phyloP scores from a whole-genome alignment of 2,797 vertebrate species.

The Thalassophryne amazonica region DNA sequence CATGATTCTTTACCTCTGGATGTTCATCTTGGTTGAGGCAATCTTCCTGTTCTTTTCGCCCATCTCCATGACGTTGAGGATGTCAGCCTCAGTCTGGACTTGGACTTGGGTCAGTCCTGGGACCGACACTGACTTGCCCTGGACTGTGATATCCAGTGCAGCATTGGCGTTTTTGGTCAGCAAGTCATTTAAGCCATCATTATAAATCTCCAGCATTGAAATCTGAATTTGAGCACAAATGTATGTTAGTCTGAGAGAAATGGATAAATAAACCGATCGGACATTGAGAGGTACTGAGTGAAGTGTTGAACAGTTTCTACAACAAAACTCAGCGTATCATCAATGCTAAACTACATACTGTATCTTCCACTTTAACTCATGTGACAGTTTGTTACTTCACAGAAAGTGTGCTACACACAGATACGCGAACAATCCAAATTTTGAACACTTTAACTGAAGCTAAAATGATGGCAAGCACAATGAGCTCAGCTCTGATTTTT shows the following conservation, averaged over 20 bases:
- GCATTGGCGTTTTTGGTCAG: conserved; percentile 40
- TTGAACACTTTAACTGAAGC: too few species aligned
- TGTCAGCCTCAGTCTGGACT: conserved; percentile 64
- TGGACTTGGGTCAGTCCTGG: conserved; percentile 62
- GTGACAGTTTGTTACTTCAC: too few species aligned
- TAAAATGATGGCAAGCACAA: not conserved
- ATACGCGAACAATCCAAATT: too few species aligned
- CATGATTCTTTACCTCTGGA: conserved; percentile 49
- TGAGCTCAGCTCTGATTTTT: not conserved
- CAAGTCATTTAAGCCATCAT: conserved; percentile 71
- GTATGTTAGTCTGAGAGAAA: not conserved
- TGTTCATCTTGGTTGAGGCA: conserved; percentile 72
- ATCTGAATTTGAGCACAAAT: conserved; percentile 45
- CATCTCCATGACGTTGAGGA: conserved; percentile 58
- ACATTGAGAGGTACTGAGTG: not conserved
- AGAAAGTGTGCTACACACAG: too few species aligned
- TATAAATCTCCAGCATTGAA: conserved; percentile 76
- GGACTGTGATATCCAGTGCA: conserved; percentile 62
- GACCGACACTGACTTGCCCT: conserved; percentile 59
- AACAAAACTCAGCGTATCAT: too few species aligned
- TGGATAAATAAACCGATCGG: not conserved
- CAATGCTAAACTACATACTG: too few species aligned
- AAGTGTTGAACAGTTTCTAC: too few species aligned
- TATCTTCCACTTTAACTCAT: too few species aligned
- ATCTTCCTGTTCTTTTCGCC: conserved; percentile 70